These are phyloP conservation scores for Oxygymnocypris stewartii DNA, from an alignment of 2,113 vertebrate genomes.

Conservation along the genomic window DNA sequence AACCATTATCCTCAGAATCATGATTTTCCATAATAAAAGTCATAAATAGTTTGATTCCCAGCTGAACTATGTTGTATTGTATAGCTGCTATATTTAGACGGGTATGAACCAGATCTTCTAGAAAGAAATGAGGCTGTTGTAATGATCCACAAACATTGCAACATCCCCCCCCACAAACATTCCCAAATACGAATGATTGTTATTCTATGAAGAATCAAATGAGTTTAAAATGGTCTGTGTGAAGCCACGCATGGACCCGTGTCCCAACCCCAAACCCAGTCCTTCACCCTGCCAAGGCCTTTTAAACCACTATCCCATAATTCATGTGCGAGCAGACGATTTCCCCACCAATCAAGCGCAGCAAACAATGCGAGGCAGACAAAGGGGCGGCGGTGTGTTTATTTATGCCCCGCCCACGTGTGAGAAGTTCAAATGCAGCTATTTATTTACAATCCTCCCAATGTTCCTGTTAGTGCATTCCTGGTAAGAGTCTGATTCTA, in stretches of 20 bases:
- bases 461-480: conserved; percentile 64
- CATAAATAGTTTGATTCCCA: not conserved
- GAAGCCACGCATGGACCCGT: not conserved
- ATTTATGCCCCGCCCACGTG: conserved; percentile 15
- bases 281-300: not conserved
- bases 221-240: not conserved
- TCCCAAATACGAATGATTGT: not conserved
- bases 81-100: not conserved
- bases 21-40: not conserved
- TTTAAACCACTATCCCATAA: not conserved
- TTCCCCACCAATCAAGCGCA: not conserved
- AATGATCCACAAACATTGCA: not conserved
- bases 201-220: not conserved
- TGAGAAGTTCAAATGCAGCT: not conserved
- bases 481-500: conserved; percentile 45
- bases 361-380: conserved; percentile 51
- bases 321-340: not conserved
- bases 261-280: conserved; percentile 45
- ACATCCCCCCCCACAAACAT: not conserved
- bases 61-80: not conserved
- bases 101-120: not conserved
- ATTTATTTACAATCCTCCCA: conserved; percentile 54
- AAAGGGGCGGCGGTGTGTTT: conserved; percentile 60
- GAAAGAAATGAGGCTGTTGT: not conserved
- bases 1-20: not conserved